These are phyloP conservation scores for Gorsachius magnificus DNA, from an alignment of 2,797 vertebrate genomes.

Conservation along the genomic window DNA sequence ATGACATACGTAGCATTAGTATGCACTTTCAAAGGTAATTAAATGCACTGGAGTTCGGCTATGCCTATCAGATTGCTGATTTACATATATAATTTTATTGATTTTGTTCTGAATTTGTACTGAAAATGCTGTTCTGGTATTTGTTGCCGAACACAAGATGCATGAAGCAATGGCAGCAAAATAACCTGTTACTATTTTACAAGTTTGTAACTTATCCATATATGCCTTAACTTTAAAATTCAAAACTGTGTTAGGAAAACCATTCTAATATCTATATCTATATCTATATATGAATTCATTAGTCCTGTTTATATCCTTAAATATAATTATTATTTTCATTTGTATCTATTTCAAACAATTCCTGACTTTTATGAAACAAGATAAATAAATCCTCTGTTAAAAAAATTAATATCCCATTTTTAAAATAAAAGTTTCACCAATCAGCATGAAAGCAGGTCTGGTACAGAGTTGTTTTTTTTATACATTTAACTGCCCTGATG, in stretches of 20 bases:
- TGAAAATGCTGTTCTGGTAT: neutral
- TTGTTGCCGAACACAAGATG: neutral
- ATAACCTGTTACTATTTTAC: neutral
- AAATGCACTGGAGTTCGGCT: neutral
- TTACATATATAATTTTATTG: neutral
- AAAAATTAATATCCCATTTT: neutral
- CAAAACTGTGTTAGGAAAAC: neutral
- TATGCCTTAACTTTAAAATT: neutral
- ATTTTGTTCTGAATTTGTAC: neutral
- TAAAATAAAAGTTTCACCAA: neutral
- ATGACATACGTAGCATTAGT: neutral
- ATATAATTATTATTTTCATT: neutral
- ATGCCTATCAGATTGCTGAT: neutral
- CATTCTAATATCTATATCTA: fast-evolving
- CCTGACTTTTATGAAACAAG: neutral
- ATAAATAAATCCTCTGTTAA: neutral
- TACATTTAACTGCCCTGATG: neutral
- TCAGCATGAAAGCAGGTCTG: neutral
- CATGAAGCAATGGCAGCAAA: neutral
- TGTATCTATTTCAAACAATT: neutral
- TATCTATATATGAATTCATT: neutral
- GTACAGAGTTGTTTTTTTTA: neutral
- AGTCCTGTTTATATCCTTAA: neutral
- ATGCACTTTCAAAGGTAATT: neutral
- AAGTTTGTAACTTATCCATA: neutral